Conservation (phyloP, 2,797 vertebrate species). For the Tiaroga cobitis region DNA sequence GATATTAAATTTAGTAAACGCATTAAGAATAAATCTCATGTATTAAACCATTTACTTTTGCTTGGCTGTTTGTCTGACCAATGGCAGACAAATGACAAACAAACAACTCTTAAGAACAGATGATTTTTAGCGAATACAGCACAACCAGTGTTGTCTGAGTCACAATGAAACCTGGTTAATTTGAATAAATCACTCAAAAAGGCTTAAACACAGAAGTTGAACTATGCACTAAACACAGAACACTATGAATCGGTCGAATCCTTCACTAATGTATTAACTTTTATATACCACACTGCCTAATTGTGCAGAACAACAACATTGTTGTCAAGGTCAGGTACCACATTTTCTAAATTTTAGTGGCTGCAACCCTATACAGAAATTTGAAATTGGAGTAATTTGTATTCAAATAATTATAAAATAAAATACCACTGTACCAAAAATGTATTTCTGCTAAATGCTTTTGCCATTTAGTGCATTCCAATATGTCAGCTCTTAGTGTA, state of each 20-base stretch:
- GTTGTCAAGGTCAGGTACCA: neutral
- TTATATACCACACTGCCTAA: neutral
- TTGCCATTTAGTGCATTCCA: neutral
- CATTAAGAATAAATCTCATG: neutral
- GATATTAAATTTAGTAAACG: neutral
- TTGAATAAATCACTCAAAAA: no score
- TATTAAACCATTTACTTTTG: neutral
- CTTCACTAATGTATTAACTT: neutral
- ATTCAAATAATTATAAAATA: no score
- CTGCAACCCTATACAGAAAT: neutral
- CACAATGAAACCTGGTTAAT: neutral
- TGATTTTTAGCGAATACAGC: neutral
- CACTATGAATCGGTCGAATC: neutral
- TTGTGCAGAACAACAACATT: neutral
- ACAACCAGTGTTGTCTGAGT: neutral
- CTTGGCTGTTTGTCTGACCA: neutral
- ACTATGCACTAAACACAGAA: no score
- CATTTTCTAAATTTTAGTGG: neutral
- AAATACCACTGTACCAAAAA: neutral
- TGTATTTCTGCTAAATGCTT: neutral
- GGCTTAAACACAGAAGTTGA: no score
- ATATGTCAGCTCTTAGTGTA: neutral
- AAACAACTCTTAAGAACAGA: neutral
- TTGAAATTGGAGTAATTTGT: neutral
- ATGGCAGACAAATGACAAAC: neutral